Evolutionary conservation across 2,797 vertebrate genomes (phyloP), one percentile per base, ranked within the genome.

Genomic region (Odontamblyopus lacepedii): DNA sequence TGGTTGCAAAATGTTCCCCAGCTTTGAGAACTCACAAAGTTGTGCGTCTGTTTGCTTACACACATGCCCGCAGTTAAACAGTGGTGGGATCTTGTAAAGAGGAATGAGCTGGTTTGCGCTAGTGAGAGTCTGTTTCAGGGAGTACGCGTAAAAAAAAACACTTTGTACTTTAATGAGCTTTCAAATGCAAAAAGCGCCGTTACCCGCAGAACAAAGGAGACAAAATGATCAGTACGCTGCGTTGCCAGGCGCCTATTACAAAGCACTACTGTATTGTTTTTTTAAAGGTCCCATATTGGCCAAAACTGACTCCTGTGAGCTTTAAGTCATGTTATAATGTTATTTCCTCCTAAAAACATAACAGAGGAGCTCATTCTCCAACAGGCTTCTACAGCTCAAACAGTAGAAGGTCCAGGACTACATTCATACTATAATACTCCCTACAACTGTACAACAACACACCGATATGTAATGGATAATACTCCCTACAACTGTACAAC

Each of bases 1-100:
- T 38, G 78, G 74, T 78, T 74, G 74, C 70, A 67, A 72, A 72
- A 72, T n/a, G 48, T 59, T 69, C 76, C 69, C 18, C 69, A 69
- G 57, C 74, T 60, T 50, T 41, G 67, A 75, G 62, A 55, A 13
- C 16, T 11, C 27, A 50, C 55, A 60, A 35, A 55, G 41, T 66
- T 44, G 26, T 16, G 23, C 12, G 53, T 65, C 38, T 65, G 55
- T 72, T 41, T 65, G 51, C 55, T 65, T 65, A 19, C 35, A 72
- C 32, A 44, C 57, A 67, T 23, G 23, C 53, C 64, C 44, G 7
- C 11, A 63, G 61, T 78, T 72, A 73, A 81, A 72, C 69, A 53
- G 61, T 73, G 56, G 62, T 75, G 55, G 64, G 62, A 23, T 30
- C 29, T 59, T 59, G 55, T 23, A 64, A 48, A 50, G 56, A 32